Base-by-base conservation (phyloP, 2,888 invertebrate species). In the Drosophila rellima region DNA sequence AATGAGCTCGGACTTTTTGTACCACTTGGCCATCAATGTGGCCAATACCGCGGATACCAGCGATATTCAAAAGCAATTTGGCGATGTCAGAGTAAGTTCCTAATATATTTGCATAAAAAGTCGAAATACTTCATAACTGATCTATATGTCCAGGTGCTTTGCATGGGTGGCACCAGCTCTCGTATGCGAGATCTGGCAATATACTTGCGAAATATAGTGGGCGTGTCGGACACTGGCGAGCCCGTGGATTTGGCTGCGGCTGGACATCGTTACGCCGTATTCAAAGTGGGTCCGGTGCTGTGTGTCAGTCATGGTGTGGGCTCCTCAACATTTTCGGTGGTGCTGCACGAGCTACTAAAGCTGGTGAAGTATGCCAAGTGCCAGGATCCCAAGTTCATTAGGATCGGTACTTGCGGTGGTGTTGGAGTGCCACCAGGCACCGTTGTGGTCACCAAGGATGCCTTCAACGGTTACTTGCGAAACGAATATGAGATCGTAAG, bases 301-400 rank as follows among this genome's bases (percentile, higher is more conserved):
- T 92, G 91, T 52, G 91, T 88, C 11, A 92, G 92, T 35, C 99
- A 99, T 90, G 99, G 99, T 26, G 98, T 99, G 96, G 99, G 99
- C 2, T 96, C 97, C 67, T 97, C 99, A 0, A 98, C 99, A 0
- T 95, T 98, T 73, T 97, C 97, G n/a, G 98, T 99, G 72, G 94
- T 99, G 55, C 94, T 99, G n/a, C 98, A 99, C 91, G 99, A 99
- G 93, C 94, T 98, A 57, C 96, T 99, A 87, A 99, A 99, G 93
- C 93, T 99, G 81, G 96, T 99, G 94, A 95, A 95, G 90, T 96
- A 97, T 90, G 98, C 99, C n/a, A 95, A 95, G 89, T 96, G 95
- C 63, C 94, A 94, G 56, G 97, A 97, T 92, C 98, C 98, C 0
- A 94, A 97, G 56, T 98, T 99, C 94, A 96, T 99, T 93, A 94